Percentiles rank a stretch among this genome's conserved stretches.
Conservation (phyloP, 2,113 vertebrate species). For the Pachypanchax playfairii region DNA sequence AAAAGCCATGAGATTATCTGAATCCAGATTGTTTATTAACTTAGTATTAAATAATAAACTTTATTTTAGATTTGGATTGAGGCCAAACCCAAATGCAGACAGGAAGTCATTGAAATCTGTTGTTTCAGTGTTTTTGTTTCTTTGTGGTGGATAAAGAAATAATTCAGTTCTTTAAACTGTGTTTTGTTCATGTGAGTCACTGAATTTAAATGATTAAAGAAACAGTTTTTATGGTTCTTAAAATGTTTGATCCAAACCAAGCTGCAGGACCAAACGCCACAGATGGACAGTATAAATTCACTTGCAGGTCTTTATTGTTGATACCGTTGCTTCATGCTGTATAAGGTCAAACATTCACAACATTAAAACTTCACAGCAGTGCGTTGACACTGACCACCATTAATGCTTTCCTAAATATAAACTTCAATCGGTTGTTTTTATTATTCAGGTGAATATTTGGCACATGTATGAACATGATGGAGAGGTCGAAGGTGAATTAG, state of each 20-base stretch:
- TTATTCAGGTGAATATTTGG: constrained; percentile 27
- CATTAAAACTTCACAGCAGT: constrained; percentile 54
- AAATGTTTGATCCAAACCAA: constrained; percentile 10
- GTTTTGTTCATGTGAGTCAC: constrained; percentile 37
- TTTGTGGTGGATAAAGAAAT: neutral
- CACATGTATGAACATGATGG: constrained; percentile 44
- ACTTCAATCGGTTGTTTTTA: constrained; percentile 25
- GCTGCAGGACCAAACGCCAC: neutral
- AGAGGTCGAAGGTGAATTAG: constrained; percentile 33
- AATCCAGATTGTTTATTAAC: too few species aligned
- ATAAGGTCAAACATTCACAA: constrained; percentile 63
- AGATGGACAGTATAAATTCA: constrained; percentile 4
- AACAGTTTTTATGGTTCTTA: constrained; percentile 36
- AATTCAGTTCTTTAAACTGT: neutral
- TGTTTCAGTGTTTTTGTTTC: constrained; percentile 4
- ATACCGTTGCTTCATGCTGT: constrained; percentile 62
- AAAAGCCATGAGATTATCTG: constrained; percentile 4
- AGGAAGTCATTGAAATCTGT: constrained; percentile 1
- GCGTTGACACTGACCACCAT: constrained; percentile 36
- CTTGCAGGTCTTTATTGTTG: constrained; percentile 54
- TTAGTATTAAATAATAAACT: neutral
- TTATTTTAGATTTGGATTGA: neutral
- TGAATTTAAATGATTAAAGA: constrained; percentile 62
- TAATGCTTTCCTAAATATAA: constrained; percentile 25
- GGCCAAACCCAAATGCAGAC: neutral